Conservation (phyloP, 2,888 invertebrate genomes). For the Coecobrya sp. region DNA sequence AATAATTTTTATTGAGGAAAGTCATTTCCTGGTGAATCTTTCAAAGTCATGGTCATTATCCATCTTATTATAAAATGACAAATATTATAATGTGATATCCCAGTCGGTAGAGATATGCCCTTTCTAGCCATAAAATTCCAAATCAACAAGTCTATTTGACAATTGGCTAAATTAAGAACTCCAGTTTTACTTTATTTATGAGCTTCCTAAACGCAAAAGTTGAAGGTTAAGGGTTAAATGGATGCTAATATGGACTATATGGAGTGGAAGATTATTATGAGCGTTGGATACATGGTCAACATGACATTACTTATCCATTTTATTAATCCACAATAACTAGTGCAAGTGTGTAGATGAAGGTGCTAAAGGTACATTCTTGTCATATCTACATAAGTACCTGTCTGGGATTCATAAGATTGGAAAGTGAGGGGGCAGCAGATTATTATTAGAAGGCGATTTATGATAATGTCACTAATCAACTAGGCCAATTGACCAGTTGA, state of each 20-base stretch:
- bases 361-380: constrained; percentile 12
- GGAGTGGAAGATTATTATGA: constrained; percentile 31
- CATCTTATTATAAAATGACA: constrained; percentile 52
- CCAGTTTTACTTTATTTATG: constrained; percentile 76
- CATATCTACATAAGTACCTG: neutral
- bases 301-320: constrained; percentile 77
- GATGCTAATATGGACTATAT: constrained; percentile 1
- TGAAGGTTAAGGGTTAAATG: constrained; percentile 72
- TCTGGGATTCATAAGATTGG: constrained; percentile 4
- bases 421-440: constrained; percentile 41
- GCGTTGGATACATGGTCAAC: constrained; percentile 73
- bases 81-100: constrained; percentile 11
- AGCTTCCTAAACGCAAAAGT: constrained; percentile 65
- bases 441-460: constrained; percentile 73
- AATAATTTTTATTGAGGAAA: constrained; percentile 20
- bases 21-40: constrained; percentile 80
- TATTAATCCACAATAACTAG: constrained; percentile 24
- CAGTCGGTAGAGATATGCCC: constrained; percentile 24
- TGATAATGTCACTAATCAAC: constrained; percentile 72
- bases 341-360: neutral
- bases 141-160: constrained; percentile 71
- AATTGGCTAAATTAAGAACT: constrained; percentile 80
- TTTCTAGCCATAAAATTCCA: constrained; percentile 52
- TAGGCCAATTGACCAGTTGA: constrained; percentile 50
- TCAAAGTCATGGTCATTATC: constrained; percentile 78